Evolutionary conservation across 2,113 vertebrate genomes (phyloP).

Genomic region (Rhagologus leucostigma): DNA sequence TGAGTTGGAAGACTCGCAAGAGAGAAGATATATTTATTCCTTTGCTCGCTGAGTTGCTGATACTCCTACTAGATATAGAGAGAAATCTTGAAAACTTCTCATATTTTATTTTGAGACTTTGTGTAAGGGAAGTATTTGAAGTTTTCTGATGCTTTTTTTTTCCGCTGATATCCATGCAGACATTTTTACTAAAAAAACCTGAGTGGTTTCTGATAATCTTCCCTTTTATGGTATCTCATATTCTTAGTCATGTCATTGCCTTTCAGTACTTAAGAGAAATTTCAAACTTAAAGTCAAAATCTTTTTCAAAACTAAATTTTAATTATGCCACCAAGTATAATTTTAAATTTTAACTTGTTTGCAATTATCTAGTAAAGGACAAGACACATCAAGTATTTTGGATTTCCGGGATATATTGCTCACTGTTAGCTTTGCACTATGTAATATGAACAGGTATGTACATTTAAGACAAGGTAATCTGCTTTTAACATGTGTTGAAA

Average conservation of each 20-base stretch:
- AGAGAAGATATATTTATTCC: not conserved
- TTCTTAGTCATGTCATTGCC: not conserved
- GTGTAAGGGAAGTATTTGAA: not conserved
- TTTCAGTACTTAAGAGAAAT: not conserved
- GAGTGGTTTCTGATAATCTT: not conserved
- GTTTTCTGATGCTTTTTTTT: not conserved
- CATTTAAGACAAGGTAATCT: not conserved
- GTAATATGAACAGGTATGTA: not conserved
- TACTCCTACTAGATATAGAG: not conserved
- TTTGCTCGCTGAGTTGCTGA: not conserved
- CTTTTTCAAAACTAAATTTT: not conserved
- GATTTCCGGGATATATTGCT: not conserved
- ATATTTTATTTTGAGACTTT: not conserved
- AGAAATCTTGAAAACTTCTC: not conserved
- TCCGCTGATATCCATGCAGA: not conserved
- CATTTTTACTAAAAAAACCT: not conserved
- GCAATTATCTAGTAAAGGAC: not conserved
- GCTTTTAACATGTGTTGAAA: not conserved
- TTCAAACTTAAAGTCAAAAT: not conserved
- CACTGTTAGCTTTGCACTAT: not conserved
- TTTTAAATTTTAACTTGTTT: not conserved
- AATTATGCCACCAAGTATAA: not conserved
- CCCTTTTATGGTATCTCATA: not conserved
- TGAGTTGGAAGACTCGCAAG: not conserved
- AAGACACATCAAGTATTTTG: not conserved